Evolutionary conservation across 1,140 invertebrate species (phyloP), one percentile per base, ranked within the genome.

Genomic region (Caenorhabditis brenneri): DNA sequence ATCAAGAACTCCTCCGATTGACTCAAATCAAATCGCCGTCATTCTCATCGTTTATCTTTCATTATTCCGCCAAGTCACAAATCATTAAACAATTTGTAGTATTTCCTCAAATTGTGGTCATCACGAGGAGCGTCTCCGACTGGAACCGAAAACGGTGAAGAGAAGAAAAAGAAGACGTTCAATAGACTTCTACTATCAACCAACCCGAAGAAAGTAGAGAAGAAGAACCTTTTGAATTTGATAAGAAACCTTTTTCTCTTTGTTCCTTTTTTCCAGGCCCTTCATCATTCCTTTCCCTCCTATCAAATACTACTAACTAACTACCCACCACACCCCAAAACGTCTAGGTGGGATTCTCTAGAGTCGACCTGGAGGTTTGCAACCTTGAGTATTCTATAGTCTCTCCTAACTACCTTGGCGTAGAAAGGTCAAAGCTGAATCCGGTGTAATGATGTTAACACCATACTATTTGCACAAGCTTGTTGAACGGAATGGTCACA

Each of bases 81-180:
- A 58, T 58, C 53, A 58, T 58, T 19, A 19, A 58, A 58, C 27
- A 58, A 27, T 58, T 58, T 58, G 53, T n/a, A n/a, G n/a, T 58
- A 58, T 29, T 58, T 29, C 53, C 22, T 58, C 48, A 42, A 51
- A 51, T 51, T 51, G 48, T 51, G 48, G 48, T 51, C 48, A 58
- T 58, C 53, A 58, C 53, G 53, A 29, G 53, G 53, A 58, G 53
- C 7, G 53, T 29, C 22, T 58, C 2, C 27, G 53, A 58, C 22
- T 58, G 53, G 53, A 58, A 58, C 53, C 24, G 53, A 51, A 51
- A 51, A 51, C 49, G 15, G 49, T n/a, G 39, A 42, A 42, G 39
- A 42, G 12, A 42, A 42, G 12, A 42, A 12, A 42, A 16, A 51
- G 6, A 51, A 5, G 19, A 15, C 48, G 48, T 51, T 51, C 48